These are phyloP conservation scores for Labeo calbasu DNA, from an alignment of 2,797 vertebrate species.

Conservation along the genomic window DNA sequence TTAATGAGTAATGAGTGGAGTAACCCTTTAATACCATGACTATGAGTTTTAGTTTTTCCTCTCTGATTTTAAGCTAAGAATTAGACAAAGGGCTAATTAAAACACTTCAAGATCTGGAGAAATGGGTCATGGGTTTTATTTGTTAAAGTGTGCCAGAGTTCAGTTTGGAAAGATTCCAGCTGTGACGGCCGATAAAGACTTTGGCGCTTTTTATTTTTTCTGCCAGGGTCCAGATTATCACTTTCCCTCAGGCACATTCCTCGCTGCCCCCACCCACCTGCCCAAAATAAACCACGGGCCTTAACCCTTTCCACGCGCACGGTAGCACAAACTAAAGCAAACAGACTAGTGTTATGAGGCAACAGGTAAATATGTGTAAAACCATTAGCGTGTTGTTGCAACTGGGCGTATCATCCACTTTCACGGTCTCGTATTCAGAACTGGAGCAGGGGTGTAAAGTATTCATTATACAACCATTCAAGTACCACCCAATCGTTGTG, in stretches of 20 bases:
- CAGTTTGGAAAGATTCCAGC: constrained; percentile 69
- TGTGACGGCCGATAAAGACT: constrained; percentile 69
- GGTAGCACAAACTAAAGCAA: constrained; percentile 2
- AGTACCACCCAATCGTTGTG: constrained; percentile 56
- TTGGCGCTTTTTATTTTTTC: constrained; percentile 40
- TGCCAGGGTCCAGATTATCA: constrained; percentile 80
- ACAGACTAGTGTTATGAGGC: background rate
- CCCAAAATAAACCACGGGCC: constrained; percentile 79
- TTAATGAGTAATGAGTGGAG: too few species aligned
- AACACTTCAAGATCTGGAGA: background rate
- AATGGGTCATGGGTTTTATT: constrained; percentile 34
- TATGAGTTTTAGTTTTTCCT: background rate
- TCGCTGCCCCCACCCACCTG: constrained; percentile 79
- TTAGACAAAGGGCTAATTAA: background rate
- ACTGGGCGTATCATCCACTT: constrained; percentile 14
- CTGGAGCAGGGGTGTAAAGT: background rate
- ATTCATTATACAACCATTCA: constrained; percentile 46
- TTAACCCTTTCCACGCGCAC: constrained; percentile 74
- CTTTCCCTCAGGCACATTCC: constrained; percentile 82
- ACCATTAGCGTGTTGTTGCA: background rate
- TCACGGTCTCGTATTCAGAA: background rate
- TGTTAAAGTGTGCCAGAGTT: constrained; percentile 57
- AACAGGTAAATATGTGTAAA: background rate
- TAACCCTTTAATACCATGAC: background rate
- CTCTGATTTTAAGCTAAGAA: background rate